Evolutionary conservation across 2,888 invertebrate species (phyloP), one percentile per base, ranked within the genome.

Genomic region (Monopis laevigella): DNA sequence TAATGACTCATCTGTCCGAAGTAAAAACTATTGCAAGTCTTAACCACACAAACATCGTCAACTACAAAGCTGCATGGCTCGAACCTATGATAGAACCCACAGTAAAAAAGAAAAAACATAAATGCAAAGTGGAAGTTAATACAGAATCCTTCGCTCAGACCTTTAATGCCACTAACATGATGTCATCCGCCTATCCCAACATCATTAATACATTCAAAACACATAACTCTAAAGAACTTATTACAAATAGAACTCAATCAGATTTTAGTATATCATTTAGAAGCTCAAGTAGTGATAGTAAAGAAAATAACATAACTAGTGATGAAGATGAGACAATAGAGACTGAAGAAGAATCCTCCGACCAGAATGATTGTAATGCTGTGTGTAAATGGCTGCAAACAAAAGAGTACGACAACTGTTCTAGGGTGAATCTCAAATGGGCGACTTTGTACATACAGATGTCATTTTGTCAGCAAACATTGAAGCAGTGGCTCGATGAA

Each of bases 31-130:
- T 92, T 49, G 92, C 93, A 0, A 86, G 86, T 54, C 69, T 92
- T 17, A 88, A 89, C 56, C 92, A 92, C 69, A 83, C 86, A 0
- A 91, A 92, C 59, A 89, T 93, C 47, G 90, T 93, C 3, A 86
- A 89, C 14, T 93, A 92, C 55, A 92, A 92, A 72, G 88, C 88
- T 0, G 92, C 92, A 0, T 93, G 93, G 93, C 65, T 92, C 19
- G 92, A 92, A 63, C 83, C 86, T 0, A 72, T 83, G 65, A 74
- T 86, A 46, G 82, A 83, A 46, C 75, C 75, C 0, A 73, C 60
- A 12, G 52, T 69, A 1, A 45, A 41, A 14, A 72, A 70, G 41
- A 73, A 71, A 54, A 55, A 51, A 11, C 65, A 57, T 10, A 55
- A 51, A 47, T 59, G 58, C 11, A 58, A 63, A 40, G 69, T 69